These are phyloP conservation scores for Babyrousa celebensis DNA, from an alignment of 2,797 vertebrate genomes.

Conservation along the genomic window DNA sequence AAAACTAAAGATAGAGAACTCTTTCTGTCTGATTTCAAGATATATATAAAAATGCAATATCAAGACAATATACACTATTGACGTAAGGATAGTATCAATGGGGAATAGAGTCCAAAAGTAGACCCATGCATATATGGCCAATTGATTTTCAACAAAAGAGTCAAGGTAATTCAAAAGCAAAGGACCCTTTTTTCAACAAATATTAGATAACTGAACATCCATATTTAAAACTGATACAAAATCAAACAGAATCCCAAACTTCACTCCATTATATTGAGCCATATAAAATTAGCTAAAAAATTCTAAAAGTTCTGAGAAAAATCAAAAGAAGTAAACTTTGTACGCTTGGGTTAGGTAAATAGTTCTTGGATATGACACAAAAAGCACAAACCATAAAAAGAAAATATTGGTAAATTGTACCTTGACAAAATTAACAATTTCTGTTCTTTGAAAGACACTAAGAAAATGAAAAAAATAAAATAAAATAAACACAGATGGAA, in stretches of 20 bases:
- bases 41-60: neutral
- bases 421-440: neutral
- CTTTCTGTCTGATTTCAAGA: neutral
- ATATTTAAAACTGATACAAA: constrained; percentile 16
- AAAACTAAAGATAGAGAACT: neutral
- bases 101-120: neutral
- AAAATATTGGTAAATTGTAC: constrained; percentile 2
- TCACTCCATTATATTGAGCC: neutral
- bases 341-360: neutral
- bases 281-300: constrained; percentile 39
- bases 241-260: neutral
- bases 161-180: neutral
- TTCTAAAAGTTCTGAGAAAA: neutral
- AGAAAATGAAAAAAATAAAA: neutral
- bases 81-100: neutral
- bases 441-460: neutral
- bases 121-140: neutral
- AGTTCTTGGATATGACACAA: neutral
- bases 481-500: neutral
- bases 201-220: neutral
- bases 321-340: constrained; percentile 5
- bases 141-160: neutral
- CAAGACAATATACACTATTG: neutral
- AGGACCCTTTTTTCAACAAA: neutral
- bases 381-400: neutral